A percentile compares a stretch with the other conserved stretches of the same genome.
These are phyloP conservation scores for Austrofundulus limnaeus DNA, from an alignment of 2,113 vertebrate genomes.

Conservation along the genomic window DNA sequence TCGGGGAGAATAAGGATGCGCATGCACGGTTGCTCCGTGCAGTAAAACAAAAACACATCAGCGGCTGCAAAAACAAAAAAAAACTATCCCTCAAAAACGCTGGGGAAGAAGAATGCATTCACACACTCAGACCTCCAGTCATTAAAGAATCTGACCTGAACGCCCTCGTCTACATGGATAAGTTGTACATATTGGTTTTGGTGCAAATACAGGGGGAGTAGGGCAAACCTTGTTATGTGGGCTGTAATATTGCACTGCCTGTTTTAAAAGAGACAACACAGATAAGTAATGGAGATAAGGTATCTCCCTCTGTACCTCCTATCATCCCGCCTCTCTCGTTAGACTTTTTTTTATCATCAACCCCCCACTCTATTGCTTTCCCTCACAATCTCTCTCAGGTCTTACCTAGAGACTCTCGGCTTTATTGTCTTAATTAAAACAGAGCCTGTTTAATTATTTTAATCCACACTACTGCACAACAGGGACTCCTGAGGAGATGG, in stretches of 20 bases:
- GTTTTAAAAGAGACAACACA: constrained; percentile 56
- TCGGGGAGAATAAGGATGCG: constrained; percentile 53
- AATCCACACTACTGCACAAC: constrained; percentile 75
- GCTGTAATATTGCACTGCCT: constrained; percentile 48
- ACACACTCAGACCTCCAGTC: constrained; percentile 44
- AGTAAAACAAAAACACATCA: constrained; percentile 6
- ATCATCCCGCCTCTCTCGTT: constrained; percentile 67
- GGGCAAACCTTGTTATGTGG: constrained; percentile 33
- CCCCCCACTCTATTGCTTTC: constrained; percentile 22
- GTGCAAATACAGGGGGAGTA: constrained; percentile 24
- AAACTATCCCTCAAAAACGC: too few species aligned
- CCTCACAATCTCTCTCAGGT: constrained; percentile 60
- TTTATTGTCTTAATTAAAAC: constrained; percentile 82
- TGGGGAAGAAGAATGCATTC: constrained; percentile 24
- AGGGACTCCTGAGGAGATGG: constrained; percentile 65
- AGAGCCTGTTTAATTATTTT: constrained; percentile 80
- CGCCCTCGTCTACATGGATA: constrained; percentile 3
- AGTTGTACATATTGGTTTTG: constrained; percentile 9
- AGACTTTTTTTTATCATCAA: constrained; percentile 64
- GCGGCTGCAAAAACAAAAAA: too few species aligned
- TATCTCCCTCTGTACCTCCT: constrained; percentile 61
- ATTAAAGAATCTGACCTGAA: constrained; percentile 28
- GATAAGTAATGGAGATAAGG: constrained; percentile 69
- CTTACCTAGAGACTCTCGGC: constrained; percentile 71
- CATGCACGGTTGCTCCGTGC: neutral